phyloP scores from a whole-genome alignment of 2,888 invertebrate genomes.

The Drosophila yooni region DNA sequence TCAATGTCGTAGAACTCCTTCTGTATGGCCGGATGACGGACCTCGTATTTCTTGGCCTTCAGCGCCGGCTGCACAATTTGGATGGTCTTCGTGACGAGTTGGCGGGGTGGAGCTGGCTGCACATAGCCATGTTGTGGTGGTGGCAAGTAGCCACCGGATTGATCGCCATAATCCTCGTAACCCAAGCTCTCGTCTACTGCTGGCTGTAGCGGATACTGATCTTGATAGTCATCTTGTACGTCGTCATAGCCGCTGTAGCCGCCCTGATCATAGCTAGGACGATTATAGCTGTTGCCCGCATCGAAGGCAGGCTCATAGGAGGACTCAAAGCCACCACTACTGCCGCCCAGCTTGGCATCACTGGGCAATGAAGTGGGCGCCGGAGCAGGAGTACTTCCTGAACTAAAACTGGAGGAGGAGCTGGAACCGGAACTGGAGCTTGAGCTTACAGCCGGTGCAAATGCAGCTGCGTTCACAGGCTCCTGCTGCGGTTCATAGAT shows the following conservation, averaged over 20 bases:
- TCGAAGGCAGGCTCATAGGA: conserved; percentile 51
- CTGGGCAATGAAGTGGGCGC: conserved; percentile 30
- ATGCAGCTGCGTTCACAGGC: conserved; percentile 30
- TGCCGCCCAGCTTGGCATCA: conserved; percentile 39
- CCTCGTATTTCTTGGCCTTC: conserved; percentile 87
- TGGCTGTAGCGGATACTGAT: conserved; percentile 80
- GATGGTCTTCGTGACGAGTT: conserved; percentile 86
- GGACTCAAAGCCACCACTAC: conserved; percentile 24
- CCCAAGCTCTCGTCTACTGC: conserved; percentile 62
- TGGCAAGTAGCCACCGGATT: conserved; percentile 53
- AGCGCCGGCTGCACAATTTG: conserved; percentile 87
- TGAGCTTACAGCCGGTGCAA: conserved; percentile 39
- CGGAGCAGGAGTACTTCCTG: conserved; percentile 23
- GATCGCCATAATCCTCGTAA: conserved; percentile 71
- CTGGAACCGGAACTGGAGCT: conserved; percentile 30
- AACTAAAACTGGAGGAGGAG: conserved; percentile 19
- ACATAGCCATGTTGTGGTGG: conserved; percentile 62
- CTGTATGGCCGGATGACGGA: conserved; percentile 87
- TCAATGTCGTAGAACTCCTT: conserved; percentile 89
- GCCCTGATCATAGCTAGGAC: conserved; percentile 69
- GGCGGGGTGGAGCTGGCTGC: conserved; percentile 74
- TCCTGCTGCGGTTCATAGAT: conserved; percentile 58
- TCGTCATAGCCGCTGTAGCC: conserved; percentile 68
- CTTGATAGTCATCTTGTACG: conserved; percentile 65
- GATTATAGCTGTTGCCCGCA: conserved; percentile 62